Evolutionary conservation across 2,888 invertebrate genomes (phyloP).

Genomic region (Poecilus cupreus): DNA sequence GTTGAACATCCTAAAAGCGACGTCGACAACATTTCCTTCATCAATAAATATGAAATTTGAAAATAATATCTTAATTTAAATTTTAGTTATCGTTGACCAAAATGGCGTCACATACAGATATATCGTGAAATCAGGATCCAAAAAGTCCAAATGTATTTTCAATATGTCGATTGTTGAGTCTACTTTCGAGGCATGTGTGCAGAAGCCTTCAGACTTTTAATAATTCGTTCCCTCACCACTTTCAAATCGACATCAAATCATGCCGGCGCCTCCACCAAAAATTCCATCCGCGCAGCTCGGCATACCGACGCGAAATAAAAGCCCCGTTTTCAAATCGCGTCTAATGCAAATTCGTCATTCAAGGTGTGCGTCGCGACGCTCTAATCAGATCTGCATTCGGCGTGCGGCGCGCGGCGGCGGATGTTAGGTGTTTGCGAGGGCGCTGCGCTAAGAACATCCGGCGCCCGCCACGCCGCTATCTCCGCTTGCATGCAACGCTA

Average conservation of each 20-base stretch:
- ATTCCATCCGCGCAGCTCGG: not conserved
- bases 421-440: not conserved
- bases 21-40: too few relatives aligned
- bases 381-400: conserved; percentile 58
- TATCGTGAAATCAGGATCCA: too few relatives aligned
- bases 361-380: conserved; percentile 14
- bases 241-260: not conserved
- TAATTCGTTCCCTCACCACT: too few relatives aligned
- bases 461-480: conserved; percentile 38
- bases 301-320: conserved; percentile 32
- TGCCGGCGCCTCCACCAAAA: not conserved
- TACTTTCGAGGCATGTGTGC: not conserved
- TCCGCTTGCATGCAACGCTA: conserved; percentile 49
- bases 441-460: conserved; percentile 54
- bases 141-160: too few relatives aligned
- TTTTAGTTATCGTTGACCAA: too few relatives aligned
- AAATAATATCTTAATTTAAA: too few relatives aligned
- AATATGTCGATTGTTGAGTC: too few relatives aligned
- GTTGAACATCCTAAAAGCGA: too few relatives aligned
- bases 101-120: too few relatives aligned
- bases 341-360: conserved; percentile 47
- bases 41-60: too few relatives aligned
- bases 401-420: not conserved
- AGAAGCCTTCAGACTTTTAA: not conserved
- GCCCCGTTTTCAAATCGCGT: conserved; percentile 9